Evolutionary conservation across 2,113 vertebrate species (phyloP), one percentile per base, ranked within the genome.

Genomic region (Tragelaphus scriptus): DNA sequence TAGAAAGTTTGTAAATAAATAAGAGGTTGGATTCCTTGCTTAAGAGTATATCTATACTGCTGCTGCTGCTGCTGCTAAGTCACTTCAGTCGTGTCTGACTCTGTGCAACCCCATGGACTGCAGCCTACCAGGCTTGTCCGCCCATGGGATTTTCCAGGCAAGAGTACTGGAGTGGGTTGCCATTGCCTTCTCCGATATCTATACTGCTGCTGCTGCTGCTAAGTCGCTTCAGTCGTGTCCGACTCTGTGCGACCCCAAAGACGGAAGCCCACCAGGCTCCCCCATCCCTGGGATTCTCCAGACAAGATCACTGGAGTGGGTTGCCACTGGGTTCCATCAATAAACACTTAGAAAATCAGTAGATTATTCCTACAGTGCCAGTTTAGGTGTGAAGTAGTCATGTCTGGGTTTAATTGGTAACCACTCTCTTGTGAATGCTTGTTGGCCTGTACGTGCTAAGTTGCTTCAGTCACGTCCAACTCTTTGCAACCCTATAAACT

Each of bases 291-390:
- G 61, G 6, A 32, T 32, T 63, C 30, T 63, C 61, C 28, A 63
- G 61, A 13, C 61, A 32, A 32, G 61, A 63, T 13, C 14, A 63
- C 61, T 63, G 28, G 61, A 63, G 28, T 30, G 14, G 61, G 30
- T 15, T 63, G 2, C 30, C 61, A 63, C 40, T 58, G 51, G 21
- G 91, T 91, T 93, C 44, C 28, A 96, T 44, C 56, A 26, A 3
- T 40, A 89, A 65, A 81, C 55, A 68, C 23, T 80, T 93, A 81
- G 63, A 82, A 97, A 91, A 75, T 94, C 40, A 81, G 56, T 53
- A 85, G n/a, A 58, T 88, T 88, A 63, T 82, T 59, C 26, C 49
- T 79, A 5, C 36, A 25, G 15, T 94, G 49, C 40, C 30, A 56
- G 6, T 56, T 91, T 56, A 91, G 49, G 12, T 2, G 0, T 85